Conservation (phyloP, 2,888 invertebrate genomes). For the Chironomus tentans region DNA sequence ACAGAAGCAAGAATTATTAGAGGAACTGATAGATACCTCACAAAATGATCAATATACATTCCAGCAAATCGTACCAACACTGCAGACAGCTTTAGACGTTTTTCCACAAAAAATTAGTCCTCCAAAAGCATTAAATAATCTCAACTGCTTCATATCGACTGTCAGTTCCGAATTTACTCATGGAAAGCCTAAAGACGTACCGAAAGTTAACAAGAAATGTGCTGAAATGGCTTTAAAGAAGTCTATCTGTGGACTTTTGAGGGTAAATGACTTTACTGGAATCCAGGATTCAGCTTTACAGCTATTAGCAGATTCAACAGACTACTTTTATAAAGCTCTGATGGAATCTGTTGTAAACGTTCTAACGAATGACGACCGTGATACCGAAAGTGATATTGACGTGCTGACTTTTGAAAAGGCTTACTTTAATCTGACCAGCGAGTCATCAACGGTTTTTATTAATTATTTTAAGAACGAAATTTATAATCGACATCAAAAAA, state of each 20-base stretch:
- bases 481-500: background rate
- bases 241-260: slow-evolving; percentile 15
- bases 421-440: background rate
- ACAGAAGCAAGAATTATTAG: slow-evolving; percentile 1
- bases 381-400: slow-evolving; percentile 6
- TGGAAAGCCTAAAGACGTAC: slow-evolving; percentile 10
- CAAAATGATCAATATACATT: background rate
- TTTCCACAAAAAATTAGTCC: background rate
- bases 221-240: background rate
- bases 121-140: background rate
- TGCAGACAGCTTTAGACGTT: background rate
- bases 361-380: background rate
- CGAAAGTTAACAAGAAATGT: background rate
- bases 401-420: slow-evolving; percentile 15
- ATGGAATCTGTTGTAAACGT: slow-evolving; percentile 17
- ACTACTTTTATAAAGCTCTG: slow-evolving; percentile 3
- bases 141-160: slow-evolving; percentile 8
- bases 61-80: background rate
- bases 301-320: background rate
- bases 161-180: background rate
- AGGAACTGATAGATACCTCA: slow-evolving; percentile 5
- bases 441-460: background rate
- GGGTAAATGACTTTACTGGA: background rate
- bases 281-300: background rate
- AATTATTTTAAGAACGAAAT: slow-evolving; percentile 7